Percentiles rank a stretch among this genome's conserved stretches.
Conservation (phyloP, 2,113 vertebrate species). For the Cacatua alba region DNA sequence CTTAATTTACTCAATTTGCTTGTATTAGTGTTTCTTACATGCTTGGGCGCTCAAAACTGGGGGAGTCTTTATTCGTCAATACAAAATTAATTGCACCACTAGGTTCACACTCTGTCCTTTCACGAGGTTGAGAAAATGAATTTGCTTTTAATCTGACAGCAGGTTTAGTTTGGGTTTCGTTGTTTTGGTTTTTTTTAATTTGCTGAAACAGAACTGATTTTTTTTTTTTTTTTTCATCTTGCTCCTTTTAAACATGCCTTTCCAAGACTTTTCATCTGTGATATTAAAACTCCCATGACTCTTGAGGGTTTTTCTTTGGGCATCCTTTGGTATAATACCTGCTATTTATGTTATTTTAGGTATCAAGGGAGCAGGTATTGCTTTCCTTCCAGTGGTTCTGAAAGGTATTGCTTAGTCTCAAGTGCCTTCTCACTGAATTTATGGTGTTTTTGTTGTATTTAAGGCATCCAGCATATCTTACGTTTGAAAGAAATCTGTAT, state of each 20-base stretch:
- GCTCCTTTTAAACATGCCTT: neutral
- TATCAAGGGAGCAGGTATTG: neutral
- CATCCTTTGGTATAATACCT: neutral
- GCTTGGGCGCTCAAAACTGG: neutral
- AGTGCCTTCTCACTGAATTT: neutral
- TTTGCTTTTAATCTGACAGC: neutral
- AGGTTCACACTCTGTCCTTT: neutral
- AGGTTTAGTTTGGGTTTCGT: neutral
- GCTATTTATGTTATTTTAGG: neutral
- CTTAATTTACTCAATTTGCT: neutral
- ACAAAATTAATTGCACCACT: neutral
- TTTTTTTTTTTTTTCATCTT: neutral
- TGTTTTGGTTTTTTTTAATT: neutral
- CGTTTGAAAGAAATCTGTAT: fast-evolving
- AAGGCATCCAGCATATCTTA: neutral
- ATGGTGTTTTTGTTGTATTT: neutral
- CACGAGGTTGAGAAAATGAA: neutral
- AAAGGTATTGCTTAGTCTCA: neutral
- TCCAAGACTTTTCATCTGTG: neutral
- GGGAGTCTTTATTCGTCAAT: neutral
- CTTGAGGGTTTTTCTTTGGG: neutral
- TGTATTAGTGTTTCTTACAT: neutral
- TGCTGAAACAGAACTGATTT: neutral
- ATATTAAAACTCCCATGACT: neutral
- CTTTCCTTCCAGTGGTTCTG: neutral